Evolutionary conservation across 2,113 vertebrate species (phyloP), one percentile per base, ranked within the genome.

Genomic region (Triplophysa rosa): DNA sequence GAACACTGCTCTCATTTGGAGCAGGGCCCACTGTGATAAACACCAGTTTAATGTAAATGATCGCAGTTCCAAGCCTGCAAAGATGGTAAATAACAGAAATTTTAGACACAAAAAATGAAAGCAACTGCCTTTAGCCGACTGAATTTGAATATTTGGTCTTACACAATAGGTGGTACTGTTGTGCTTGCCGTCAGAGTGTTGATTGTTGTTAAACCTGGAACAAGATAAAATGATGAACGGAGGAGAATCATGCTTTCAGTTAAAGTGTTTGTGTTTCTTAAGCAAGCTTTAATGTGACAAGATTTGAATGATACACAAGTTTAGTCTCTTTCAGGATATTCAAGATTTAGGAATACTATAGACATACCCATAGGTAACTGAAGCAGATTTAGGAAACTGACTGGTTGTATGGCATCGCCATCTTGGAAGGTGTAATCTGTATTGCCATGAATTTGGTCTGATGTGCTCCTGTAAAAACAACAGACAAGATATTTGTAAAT

Each of bases 1-100:
- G 7, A 70, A 83, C 33, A 7, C 2, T 2, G 21, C 2, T 2
- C 23, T 80, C 47, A 58, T 21, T 76, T 9, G 82, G 77, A 21
- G 76, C 6, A 3, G 16, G 10, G 2, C 64, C 6, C 17, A 64
- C 0, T 1, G 65, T 80, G 42, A 23, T 70, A 47, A 83, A 83
- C 11, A 69, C 42, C 1, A 80, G 45, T 0, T 1, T 11, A 23
- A 80, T 83, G 10, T 56, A 37, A 65, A 83, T 77, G 8, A 59
- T 7, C 13, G 49, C 71, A 4, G 9, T 75, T 23, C 63, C 79
- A 21, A 29, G 0, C 16, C 79, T 81, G 19, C 6, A 68, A 21
- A 58, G n/a, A 58, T 7, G 54, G 19, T 1, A 21, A 58, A n/a
- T 21, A 21, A 9, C 6, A n/a, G 2, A 6, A 58, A 58, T 21